Evolutionary conservation across 2,113 vertebrate species (phyloP), one percentile per base, ranked within the genome.

Genomic region (Typhlomys cinereus): DNA sequence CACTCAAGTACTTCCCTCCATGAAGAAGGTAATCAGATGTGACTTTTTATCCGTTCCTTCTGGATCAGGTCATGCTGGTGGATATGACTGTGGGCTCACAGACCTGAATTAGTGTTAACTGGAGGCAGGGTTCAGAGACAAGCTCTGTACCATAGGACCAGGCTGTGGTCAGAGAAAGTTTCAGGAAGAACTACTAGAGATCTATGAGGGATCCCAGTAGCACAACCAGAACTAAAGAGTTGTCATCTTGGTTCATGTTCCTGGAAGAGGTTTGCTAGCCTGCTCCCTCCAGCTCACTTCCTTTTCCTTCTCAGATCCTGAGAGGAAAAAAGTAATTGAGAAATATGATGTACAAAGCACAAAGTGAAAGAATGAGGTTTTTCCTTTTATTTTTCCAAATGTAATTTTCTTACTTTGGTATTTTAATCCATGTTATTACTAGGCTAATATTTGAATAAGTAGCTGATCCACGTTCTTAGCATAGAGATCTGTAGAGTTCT

Each of bases 291-390:
- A n/a, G 20, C 29, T 76, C 62, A 88, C 90, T 81, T n/a, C 76
- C 1, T 97, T 66, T 96, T 81, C 57, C 52, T 98, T 89, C 97
- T 98, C 92, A 99, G 98, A 91, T 98, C 98, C 1, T 99, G 99
- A n/a, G 9, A 25, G 21, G 69, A 1, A 71, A 85, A 31, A 25
- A 69, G 25, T 41, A 54, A 62, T 85, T 41, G 64, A 59, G 17
- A 94, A 44, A 29, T 46, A 76, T 75, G 44, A 87, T 15, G n/a
- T 41, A 46, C 50, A 84, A 61, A 79, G 39, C 52, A 89, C 5
- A 34, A 75, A 62, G 39, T 57, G 52, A 21, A 67, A 57, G 14
- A 79, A n/a, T n/a, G n/a, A 64, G 23, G 23, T 46, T 86, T 84
- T 74, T 52, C 23, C 8, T 34, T 66, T 66, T 13, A n/a, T n/a